Conservation (phyloP, 2,113 vertebrate genomes). For the Pholis gunnellus region DNA sequence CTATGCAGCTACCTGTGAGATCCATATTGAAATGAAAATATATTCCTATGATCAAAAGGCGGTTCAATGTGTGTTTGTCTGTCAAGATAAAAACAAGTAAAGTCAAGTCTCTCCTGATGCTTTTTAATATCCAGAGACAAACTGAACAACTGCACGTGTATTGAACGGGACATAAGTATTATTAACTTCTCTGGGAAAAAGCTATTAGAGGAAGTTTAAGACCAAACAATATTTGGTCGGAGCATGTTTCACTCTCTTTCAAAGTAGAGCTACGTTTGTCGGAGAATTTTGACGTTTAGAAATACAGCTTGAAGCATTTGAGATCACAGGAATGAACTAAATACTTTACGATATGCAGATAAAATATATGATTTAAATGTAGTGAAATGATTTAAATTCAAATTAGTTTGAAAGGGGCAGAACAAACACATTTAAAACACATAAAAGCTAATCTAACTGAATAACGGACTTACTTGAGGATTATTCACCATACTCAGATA, state of each 20-base stretch:
- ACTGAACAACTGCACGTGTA: neutral
- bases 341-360: neutral
- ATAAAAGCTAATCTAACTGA: neutral
- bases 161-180: neutral
- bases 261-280: neutral
- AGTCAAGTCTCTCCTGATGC: constrained; percentile 29
- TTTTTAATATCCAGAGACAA: constrained; percentile 39
- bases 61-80: constrained; percentile 38
- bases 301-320: neutral
- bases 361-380: neutral
- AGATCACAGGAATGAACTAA: neutral
- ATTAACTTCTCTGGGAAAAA: neutral
- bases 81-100: constrained; percentile 41
- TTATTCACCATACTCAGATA: neutral
- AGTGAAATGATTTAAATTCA: neutral
- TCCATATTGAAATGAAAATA: constrained; percentile 47
- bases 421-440: neutral
- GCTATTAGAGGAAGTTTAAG: neutral
- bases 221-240: constrained; percentile 12
- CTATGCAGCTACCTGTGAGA: constrained; percentile 55
- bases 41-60: constrained; percentile 50
- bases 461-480: neutral
- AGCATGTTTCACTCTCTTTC: neutral
- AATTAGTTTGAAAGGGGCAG: neutral
- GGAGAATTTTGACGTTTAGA: neutral